phyloP scores from a whole-genome alignment of 2,797 vertebrate genomes.

The Macrochelys suwanniensis region DNA sequence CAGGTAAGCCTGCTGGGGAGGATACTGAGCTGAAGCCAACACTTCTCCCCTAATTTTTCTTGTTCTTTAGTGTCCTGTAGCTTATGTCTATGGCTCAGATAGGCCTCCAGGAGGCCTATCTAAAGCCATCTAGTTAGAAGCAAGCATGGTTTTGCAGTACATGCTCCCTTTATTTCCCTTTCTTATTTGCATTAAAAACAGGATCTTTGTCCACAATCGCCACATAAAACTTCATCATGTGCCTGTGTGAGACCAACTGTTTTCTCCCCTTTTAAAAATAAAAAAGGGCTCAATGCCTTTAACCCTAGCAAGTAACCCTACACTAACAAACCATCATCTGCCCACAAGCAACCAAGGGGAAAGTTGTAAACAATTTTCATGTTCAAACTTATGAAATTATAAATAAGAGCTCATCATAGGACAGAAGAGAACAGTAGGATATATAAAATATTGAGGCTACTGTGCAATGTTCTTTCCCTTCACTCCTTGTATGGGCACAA shows the following conservation, averaged over 20 bases:
- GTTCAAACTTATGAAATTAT: background rate
- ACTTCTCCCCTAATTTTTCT: background rate
- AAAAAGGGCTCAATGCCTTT: background rate
- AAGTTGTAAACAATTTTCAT: background rate
- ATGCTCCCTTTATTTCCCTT: background rate
- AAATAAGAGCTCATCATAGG: background rate
- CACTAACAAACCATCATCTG: background rate
- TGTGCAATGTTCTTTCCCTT: background rate
- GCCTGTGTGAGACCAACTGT: too few species aligned
- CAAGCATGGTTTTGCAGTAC: background rate
- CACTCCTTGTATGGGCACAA: background rate
- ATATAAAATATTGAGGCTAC: background rate
- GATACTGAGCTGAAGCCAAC: background rate
- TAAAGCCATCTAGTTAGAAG: background rate
- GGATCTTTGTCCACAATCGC: background rate
- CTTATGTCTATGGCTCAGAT: background rate
- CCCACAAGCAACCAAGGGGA: background rate
- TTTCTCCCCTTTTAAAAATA: background rate
- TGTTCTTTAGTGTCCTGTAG: background rate
- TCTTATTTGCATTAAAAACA: background rate
- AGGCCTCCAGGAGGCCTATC: fast-evolving
- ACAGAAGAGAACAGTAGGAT: background rate
- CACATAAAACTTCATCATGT: background rate
- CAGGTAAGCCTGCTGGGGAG: background rate
- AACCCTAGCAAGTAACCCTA: background rate